Percentiles rank a stretch among this genome's conserved stretches.
Conservation (phyloP, 2,113 vertebrate genomes). For the Siphamia tubifer region DNA sequence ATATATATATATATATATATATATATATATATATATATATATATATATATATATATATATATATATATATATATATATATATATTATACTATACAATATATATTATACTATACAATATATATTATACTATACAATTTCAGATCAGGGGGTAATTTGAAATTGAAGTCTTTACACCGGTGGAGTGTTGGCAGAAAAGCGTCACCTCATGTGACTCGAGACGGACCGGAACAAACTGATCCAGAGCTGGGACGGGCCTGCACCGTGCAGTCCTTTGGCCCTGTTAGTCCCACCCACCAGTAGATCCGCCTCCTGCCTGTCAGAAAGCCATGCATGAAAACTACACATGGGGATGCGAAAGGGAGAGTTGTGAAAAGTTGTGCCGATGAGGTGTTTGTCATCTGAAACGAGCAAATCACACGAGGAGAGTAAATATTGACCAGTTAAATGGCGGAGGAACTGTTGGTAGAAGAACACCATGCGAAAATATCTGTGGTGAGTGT, state of each 20-base stretch:
- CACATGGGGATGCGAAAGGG: conserved; percentile 21
- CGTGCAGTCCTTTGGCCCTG: not conserved
- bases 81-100: too few relatives aligned
- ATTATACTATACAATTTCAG: too few relatives aligned
- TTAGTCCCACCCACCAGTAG: conserved; percentile 18
- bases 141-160: too few relatives aligned
- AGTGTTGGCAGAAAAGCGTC: not conserved
- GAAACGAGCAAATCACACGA: conserved; percentile 1
- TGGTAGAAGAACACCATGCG: conserved; percentile 49
- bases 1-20: too few relatives aligned
- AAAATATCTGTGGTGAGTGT: conserved; percentile 69
- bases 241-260: not conserved
- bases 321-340: conserved; percentile 4
- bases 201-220: conserved; percentile 28
- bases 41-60: too few relatives aligned
- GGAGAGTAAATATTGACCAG: conserved; percentile 21
- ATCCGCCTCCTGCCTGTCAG: conserved; percentile 39
- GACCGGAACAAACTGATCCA: not conserved
- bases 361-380: conserved; percentile 34
- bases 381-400: conserved; percentile 6
- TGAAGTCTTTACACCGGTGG: too few relatives aligned
- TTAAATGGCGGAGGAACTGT: conserved; percentile 78
- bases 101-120: too few relatives aligned
- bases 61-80: too few relatives aligned
- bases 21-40: too few relatives aligned